Evolutionary conservation across 1,140 invertebrate genomes (phyloP).

Genomic region (Anadara kagoshimensis): DNA sequence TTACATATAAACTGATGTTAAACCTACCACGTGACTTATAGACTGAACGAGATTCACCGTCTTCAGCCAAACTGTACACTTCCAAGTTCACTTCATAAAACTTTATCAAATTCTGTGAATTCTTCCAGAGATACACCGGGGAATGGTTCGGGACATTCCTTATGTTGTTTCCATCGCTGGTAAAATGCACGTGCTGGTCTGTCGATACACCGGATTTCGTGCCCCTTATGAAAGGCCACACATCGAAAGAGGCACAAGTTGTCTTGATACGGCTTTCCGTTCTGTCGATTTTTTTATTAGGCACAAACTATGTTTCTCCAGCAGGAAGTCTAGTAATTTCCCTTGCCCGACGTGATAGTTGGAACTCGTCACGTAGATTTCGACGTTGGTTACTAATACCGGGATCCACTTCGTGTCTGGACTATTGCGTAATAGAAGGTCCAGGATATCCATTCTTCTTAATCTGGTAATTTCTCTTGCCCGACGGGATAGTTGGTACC

Average conservation of each 20-base stretch:
- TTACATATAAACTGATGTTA: conserved; percentile 12
- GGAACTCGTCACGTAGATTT: conserved; percentile 6
- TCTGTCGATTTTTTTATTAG: background rate
- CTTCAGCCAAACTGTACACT: conserved; percentile 1
- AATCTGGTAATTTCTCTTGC: conserved; percentile 2
- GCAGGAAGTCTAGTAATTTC: conserved; percentile 16
- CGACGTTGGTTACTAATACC: too few relatives aligned
- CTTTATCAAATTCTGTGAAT: conserved; percentile 7
- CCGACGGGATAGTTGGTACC: conserved; percentile 20
- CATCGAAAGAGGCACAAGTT: conserved; percentile 27
- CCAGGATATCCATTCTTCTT: too few relatives aligned
- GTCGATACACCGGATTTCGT: background rate
- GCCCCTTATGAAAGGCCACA: conserved; percentile 7
- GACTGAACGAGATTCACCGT: conserved; percentile 1
- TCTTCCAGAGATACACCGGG: background rate
- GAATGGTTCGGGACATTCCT: background rate
- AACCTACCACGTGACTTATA: conserved; percentile 14
- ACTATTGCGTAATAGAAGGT: too few relatives aligned
- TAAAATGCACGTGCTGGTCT: background rate
- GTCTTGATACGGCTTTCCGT: background rate
- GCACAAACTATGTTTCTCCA: background rate
- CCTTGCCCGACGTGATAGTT: conserved; percentile 12
- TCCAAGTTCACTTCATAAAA: conserved; percentile 13
- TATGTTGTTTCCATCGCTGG: conserved; percentile 15
- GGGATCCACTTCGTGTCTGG: too few relatives aligned